Evolutionary conservation across 2,888 invertebrate genomes (phyloP).

Genomic region (Spisula subtruncata): DNA sequence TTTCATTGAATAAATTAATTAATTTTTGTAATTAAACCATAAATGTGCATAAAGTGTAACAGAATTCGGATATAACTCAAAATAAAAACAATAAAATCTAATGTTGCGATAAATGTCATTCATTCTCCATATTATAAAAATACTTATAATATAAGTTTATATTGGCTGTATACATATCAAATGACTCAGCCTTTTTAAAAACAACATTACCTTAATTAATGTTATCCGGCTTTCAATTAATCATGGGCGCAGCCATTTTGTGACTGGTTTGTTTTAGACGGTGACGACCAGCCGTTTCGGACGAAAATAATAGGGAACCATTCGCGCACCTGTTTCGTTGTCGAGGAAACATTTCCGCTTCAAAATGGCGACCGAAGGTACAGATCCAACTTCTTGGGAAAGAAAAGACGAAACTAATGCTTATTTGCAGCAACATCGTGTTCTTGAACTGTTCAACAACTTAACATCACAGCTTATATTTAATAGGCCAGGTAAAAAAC

Average conservation of each 20-base stretch:
- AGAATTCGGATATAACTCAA: conserved; percentile 2
- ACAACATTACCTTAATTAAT: not conserved
- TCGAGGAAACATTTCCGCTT: conserved; percentile 56
- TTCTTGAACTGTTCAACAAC: conserved; percentile 85
- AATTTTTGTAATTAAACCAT: too few relatives aligned
- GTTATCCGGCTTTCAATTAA: not conserved
- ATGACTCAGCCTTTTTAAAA: not conserved
- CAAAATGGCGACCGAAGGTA: conserved; percentile 69
- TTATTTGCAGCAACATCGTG: conserved; percentile 83
- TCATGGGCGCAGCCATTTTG: conserved; percentile 57
- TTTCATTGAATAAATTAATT: too few relatives aligned
- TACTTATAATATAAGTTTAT: not conserved
- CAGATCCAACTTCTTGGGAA: conserved; percentile 61
- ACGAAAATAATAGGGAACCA: not conserved
- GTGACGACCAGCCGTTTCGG: too few relatives aligned
- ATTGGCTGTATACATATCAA: not conserved
- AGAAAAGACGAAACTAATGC: conserved; percentile 80
- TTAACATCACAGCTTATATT: conserved; percentile 86
- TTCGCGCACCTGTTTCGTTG: conserved; percentile 42
- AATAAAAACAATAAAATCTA: not conserved
- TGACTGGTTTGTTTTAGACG: conserved; percentile 42
- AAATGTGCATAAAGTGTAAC: not conserved
- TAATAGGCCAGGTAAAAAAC: conserved; percentile 83
- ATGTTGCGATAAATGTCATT: not conserved
- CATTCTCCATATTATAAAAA: not conserved